Conservation (phyloP, 2,888 invertebrate species). For the Achlya flavicornis region DNA sequence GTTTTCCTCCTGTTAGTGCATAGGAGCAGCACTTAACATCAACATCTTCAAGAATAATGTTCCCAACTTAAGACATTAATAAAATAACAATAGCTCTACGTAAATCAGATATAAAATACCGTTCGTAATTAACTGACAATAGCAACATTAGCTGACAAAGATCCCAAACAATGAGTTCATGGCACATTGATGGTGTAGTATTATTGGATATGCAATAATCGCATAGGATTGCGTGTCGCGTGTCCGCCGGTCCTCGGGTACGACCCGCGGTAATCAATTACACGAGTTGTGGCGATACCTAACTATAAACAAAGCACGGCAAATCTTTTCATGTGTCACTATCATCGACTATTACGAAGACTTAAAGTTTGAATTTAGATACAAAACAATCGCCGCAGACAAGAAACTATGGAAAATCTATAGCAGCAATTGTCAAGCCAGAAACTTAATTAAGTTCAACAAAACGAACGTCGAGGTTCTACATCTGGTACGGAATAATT, state of each 20-base stretch:
- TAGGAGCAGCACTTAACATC: no score
- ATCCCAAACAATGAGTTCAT: not conserved
- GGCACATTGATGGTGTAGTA: not conserved
- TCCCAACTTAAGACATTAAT: no score
- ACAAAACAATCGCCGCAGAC: not conserved
- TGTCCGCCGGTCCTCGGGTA: not conserved
- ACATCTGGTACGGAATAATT: no score
- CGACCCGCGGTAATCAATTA: conserved; percentile 1
- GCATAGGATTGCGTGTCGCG: conserved; percentile 4
- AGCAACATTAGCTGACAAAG: not conserved
- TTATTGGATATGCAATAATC: not conserved
- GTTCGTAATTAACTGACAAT: not conserved
- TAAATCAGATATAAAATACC: not conserved
- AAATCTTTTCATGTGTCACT: not conserved
- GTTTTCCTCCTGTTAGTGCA: no score
- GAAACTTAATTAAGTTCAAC: no score
- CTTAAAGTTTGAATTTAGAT: not conserved
- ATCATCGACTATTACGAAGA: not conserved
- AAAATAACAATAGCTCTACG: no score
- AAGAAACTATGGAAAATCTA: no score
- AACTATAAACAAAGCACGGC: not conserved
- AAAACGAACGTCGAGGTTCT: no score
- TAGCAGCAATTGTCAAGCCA: no score
- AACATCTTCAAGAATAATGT: no score
- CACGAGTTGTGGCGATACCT: not conserved